A percentile compares a stretch with the other conserved stretches of the same genome.
Evolutionary conservation across 1,140 invertebrate genomes (phyloP).

Genomic region (Cyclina sinensis): DNA sequence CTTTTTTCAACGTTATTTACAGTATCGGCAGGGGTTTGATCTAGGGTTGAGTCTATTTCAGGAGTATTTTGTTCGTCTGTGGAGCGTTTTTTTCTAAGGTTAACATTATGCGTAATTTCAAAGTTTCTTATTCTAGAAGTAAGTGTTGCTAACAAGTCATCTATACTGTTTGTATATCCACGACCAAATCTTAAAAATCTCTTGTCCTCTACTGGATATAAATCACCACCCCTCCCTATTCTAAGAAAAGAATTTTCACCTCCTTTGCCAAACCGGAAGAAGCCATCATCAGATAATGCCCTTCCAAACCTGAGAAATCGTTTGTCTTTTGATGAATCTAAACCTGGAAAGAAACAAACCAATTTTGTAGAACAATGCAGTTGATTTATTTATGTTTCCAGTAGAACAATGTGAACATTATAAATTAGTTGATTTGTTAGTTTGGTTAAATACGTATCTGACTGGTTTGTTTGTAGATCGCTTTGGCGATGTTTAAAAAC

Average conservation of each 20-base stretch:
- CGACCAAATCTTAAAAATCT: conserved; percentile 83
- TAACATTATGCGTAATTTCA: conserved; percentile 64
- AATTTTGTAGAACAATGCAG: too few species aligned
- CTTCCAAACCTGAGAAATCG: conserved; percentile 82
- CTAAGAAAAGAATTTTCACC: conserved; percentile 72
- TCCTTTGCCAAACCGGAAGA: conserved; percentile 80
- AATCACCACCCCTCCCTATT: conserved; percentile 70
- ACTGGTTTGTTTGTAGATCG: too few species aligned
- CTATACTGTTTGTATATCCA: conserved; percentile 61
- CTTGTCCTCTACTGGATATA: conserved; percentile 74
- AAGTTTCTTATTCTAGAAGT: conserved; percentile 65
- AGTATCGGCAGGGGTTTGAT: conserved; percentile 6
- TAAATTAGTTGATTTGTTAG: too few species aligned
- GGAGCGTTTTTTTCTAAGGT: conserved; percentile 71
- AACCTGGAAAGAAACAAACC: conserved; percentile 55
- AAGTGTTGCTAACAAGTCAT: conserved; percentile 68
- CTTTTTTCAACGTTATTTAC: conserved; percentile 69
- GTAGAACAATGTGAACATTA: too few species aligned
- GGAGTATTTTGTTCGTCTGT: conserved; percentile 53
- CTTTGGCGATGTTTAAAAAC: too few species aligned
- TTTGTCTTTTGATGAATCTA: conserved; percentile 70
- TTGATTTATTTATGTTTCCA: too few species aligned
- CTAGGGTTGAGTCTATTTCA: conserved; percentile 38
- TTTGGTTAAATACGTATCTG: too few species aligned
- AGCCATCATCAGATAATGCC: conserved; percentile 76